Evolutionary conservation across 2,888 invertebrate genomes (phyloP).

Genomic region (Epicampocera succincta): DNA sequence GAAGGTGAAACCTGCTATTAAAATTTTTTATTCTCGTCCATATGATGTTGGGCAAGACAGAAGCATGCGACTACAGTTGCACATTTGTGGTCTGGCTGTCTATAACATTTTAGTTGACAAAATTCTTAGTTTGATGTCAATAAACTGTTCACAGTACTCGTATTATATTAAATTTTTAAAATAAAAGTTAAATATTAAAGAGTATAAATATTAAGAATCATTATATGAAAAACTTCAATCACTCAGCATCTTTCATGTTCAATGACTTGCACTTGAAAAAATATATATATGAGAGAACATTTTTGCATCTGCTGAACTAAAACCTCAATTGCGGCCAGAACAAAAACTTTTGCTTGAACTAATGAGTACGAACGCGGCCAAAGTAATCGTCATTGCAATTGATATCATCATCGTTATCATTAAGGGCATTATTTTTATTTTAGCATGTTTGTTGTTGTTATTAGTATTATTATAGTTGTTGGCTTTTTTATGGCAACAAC

Average conservation of each 20-base stretch:
- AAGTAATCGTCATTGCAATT: conserved; percentile 41
- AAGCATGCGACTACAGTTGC: too few relatives aligned
- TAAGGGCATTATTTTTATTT: conserved; percentile 33
- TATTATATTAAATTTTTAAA: too few relatives aligned
- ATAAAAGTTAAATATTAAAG: not conserved
- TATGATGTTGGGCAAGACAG: too few relatives aligned
- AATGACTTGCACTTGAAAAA: conserved; percentile 43
- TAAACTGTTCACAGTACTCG: too few relatives aligned
- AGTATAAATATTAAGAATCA: not conserved
- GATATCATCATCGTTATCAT: conserved; percentile 21
- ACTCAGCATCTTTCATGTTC: conserved; percentile 40
- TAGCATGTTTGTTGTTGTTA: not conserved
- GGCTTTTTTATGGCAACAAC: conserved; percentile 44
- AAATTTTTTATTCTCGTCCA: too few relatives aligned
- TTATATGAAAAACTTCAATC: not conserved
- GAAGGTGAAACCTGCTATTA: too few relatives aligned
- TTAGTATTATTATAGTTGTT: conserved; percentile 35
- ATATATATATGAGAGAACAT: not conserved
- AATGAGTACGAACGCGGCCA: conserved; percentile 29
- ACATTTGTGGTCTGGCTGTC: too few relatives aligned
- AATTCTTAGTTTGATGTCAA: too few relatives aligned
- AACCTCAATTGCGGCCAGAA: conserved; percentile 50
- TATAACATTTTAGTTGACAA: too few relatives aligned
- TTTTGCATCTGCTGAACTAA: conserved; percentile 41
- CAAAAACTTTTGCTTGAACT: conserved; percentile 45